Evolutionary conservation across 2,888 invertebrate genomes (phyloP).

Genomic region (Caenorhabditis wallacei): DNA sequence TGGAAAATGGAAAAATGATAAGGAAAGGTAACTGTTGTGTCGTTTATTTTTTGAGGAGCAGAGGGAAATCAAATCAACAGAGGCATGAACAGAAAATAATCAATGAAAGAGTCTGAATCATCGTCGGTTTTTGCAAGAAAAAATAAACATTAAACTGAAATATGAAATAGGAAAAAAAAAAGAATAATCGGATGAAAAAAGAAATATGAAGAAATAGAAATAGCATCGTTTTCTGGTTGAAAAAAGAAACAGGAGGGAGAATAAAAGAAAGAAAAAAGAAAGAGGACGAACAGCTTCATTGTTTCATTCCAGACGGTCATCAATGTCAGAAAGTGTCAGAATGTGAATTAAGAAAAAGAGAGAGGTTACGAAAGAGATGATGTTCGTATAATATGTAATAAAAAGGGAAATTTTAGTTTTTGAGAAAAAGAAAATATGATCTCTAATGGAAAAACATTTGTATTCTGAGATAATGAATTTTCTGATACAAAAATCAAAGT

Average conservation of each 20-base stretch:
- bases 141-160: slow-evolving; percentile 4
- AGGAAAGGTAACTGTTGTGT: slow-evolving; percentile 38
- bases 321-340: slow-evolving; percentile 12
- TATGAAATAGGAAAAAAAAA: background rate
- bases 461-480: no score
- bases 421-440: no score
- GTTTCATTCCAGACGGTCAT: slow-evolving; percentile 45
- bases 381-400: no score
- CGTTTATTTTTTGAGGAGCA: slow-evolving; percentile 44
- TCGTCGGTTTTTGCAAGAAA: background rate
- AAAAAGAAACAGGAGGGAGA: slow-evolving; percentile 3
- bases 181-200: no score
- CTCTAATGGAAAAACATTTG: no score
- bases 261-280: background rate
- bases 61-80: slow-evolving; percentile 17
- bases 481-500: background rate
- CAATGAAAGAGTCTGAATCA: slow-evolving; percentile 25
- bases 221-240: slow-evolving; percentile 1
- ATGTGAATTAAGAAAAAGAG: background rate
- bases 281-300: slow-evolving; percentile 9
- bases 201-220: background rate
- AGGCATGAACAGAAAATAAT: slow-evolving; percentile 5
- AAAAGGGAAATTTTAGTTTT: no score
- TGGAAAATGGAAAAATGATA: slow-evolving; percentile 39
- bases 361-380: background rate